Percentiles rank a stretch among this genome's conserved stretches.
These are phyloP conservation scores for Pangasius djambal DNA, from an alignment of 2,797 vertebrate species.

Conservation along the genomic window DNA sequence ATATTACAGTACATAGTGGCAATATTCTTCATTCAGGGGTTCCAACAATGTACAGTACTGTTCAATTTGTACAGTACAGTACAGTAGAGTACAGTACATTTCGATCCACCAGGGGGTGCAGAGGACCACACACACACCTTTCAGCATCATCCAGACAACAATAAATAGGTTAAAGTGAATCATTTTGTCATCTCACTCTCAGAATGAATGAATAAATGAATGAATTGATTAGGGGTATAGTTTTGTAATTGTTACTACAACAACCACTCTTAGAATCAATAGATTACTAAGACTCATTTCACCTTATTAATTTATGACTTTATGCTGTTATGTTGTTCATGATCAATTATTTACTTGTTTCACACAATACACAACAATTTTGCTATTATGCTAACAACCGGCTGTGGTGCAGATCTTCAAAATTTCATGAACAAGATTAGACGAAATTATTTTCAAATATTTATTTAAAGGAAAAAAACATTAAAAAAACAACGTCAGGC, in stretches of 20 bases:
- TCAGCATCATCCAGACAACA: neutral
- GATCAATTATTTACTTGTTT: constrained; percentile 5
- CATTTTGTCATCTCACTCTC: neutral
- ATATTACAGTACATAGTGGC: neutral
- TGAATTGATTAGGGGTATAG: too few relatives aligned
- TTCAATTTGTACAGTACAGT: neutral
- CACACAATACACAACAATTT: neutral
- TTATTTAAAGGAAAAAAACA: constrained; percentile 68
- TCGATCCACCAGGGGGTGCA: constrained; percentile 7
- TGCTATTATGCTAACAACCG: neutral
- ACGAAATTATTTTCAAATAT: constrained; percentile 55
- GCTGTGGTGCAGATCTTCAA: neutral
- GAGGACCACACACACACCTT: neutral
- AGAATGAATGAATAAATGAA: neutral
- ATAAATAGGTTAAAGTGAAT: neutral
- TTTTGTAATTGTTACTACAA: neutral
- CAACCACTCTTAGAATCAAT: neutral
- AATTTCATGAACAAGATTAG: neutral
- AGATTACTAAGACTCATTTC: neutral
- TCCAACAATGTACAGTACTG: neutral
- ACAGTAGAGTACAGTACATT: neutral
- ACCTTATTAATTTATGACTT: neutral
- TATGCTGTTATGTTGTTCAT: neutral
- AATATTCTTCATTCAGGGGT: neutral
- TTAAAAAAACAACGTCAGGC: constrained; percentile 58